Conservation (phyloP, 2,888 invertebrate species). For the Plutella xylostella region DNA sequence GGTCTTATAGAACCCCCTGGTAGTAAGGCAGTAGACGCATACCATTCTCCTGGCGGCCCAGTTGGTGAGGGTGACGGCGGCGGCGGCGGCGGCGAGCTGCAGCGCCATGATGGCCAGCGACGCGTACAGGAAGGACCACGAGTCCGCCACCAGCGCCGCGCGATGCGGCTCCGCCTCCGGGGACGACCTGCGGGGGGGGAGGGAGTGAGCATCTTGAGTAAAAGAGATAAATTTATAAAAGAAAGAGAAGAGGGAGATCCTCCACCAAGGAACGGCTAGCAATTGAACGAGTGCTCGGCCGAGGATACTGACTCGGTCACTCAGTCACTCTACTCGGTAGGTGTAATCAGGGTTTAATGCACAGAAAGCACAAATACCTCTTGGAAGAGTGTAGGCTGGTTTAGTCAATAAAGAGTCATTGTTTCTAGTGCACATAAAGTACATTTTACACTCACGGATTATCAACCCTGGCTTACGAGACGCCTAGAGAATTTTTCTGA, state of each 20-base stretch:
- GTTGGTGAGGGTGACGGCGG: conserved; percentile 66
- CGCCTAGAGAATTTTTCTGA: too few relatives aligned
- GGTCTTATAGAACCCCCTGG: conserved; percentile 7
- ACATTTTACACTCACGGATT: too few relatives aligned
- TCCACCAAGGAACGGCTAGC: neutral
- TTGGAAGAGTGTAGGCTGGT: too few relatives aligned
- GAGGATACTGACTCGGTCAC: neutral
- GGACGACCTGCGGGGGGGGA: neutral
- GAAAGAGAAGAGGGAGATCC: neutral
- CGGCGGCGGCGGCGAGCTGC: conserved; percentile 60
- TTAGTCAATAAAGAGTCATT: too few relatives aligned
- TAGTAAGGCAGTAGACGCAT: too few relatives aligned
- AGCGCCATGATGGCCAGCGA: conserved; percentile 56
- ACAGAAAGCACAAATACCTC: too few relatives aligned
- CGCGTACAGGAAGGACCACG: conserved; percentile 60
- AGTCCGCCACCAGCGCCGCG: conserved; percentile 67
- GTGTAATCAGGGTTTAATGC: too few relatives aligned
- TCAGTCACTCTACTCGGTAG: neutral
- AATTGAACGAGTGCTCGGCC: neutral
- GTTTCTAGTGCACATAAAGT: too few relatives aligned
- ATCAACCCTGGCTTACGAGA: too few relatives aligned
- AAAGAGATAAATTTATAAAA: neutral
- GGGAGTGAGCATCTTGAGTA: too few relatives aligned
- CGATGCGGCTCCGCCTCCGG: conserved; percentile 39
- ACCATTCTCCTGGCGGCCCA: conserved; percentile 65